Evolutionary conservation across 2,797 vertebrate species (phyloP).

Genomic region (Pangasius mekongensis): DNA sequence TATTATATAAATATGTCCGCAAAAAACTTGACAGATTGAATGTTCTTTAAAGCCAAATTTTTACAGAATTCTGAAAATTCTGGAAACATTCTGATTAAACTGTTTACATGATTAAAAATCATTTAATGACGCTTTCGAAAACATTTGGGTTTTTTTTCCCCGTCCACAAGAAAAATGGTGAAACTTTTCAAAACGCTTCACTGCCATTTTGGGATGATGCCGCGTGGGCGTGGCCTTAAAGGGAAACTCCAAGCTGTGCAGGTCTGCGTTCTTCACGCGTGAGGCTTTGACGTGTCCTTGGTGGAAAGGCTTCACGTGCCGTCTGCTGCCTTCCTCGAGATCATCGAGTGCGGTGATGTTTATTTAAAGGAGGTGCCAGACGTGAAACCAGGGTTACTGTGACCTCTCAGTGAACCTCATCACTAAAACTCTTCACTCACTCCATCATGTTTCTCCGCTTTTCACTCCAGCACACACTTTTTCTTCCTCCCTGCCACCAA

Average conservation of each 20-base stretch:
- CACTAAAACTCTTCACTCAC: background rate
- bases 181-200: too few relatives aligned
- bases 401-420: slow-evolving; percentile 31
- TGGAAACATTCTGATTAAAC: too few relatives aligned
- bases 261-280: background rate
- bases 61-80: too few relatives aligned
- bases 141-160: too few relatives aligned
- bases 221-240: too few relatives aligned
- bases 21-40: too few relatives aligned
- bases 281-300: slow-evolving; percentile 1
- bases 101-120: too few relatives aligned
- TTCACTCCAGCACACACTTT: background rate
- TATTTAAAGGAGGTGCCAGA: background rate
- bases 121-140: too few relatives aligned
- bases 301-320: background rate
- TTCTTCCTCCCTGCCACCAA: background rate
- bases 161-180: too few relatives aligned
- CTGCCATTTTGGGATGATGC: too few relatives aligned
- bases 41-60: too few relatives aligned
- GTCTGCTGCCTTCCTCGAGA: background rate
- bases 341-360: background rate
- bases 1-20: too few relatives aligned
- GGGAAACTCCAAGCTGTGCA: background rate
- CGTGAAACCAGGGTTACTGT: background rate
- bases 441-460: background rate